A percentile compares a stretch with the other conserved stretches of the same genome.
These are phyloP conservation scores for Zoroaster sp. DNA, from an alignment of 53 echinoderm and acorn worm genomes.

Conservation along the genomic window DNA sequence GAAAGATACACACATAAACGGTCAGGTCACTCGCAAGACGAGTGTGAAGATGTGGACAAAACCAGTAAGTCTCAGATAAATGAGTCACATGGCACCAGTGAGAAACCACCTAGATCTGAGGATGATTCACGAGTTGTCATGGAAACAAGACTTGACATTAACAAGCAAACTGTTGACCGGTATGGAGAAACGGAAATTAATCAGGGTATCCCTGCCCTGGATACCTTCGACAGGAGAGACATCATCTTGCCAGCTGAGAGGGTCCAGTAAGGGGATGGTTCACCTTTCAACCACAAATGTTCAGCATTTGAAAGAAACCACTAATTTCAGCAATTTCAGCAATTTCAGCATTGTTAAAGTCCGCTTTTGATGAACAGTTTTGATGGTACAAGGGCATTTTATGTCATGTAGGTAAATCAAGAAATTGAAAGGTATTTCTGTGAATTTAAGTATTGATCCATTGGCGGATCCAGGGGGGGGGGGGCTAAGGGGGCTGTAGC, in stretches of 20 bases:
- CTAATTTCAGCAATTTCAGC: no score
- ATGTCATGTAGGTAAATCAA: no score
- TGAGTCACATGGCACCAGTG: neutral
- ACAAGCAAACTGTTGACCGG: neutral
- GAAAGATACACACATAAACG: neutral
- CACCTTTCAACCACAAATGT: no score
- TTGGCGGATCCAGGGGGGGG: no score
- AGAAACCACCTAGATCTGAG: neutral
- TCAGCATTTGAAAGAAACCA: no score
- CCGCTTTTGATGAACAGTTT: no score
- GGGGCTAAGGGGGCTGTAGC: no score
- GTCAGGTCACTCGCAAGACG: neutral
- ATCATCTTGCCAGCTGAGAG: slow-evolving; percentile 37
- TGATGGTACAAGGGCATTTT: no score
- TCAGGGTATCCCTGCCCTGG: neutral
- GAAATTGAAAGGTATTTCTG: no score
- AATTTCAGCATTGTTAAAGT: no score
- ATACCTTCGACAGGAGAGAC: slow-evolving; percentile 21
- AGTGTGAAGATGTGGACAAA: neutral
- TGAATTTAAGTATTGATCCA: no score
- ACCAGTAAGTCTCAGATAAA: neutral
- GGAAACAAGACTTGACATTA: neutral
- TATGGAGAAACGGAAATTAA: neutral
- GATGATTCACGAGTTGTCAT: neutral
- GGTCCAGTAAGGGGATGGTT: neutral